Evolutionary conservation across 2,888 invertebrate genomes (phyloP).

Genomic region (Clunio marinus): DNA sequence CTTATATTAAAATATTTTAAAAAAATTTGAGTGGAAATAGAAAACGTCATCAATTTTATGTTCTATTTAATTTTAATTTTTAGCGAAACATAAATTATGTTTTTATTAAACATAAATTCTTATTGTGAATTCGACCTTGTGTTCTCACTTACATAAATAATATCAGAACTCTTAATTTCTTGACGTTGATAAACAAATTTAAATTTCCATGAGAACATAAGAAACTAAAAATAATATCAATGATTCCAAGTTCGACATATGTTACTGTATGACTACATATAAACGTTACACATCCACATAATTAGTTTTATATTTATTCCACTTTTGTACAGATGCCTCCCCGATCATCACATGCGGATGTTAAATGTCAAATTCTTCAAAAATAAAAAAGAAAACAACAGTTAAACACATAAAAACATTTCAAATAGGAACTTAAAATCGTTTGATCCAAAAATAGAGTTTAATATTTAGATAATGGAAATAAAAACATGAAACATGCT

Average conservation of each 20-base stretch:
- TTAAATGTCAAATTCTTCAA: conserved; percentile 35
- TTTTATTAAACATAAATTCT: no score
- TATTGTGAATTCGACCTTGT: no score
- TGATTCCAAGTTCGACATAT: conserved; percentile 30
- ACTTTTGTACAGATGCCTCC: conserved; percentile 11
- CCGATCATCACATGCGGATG: conserved; percentile 21
- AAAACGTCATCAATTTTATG: no score
- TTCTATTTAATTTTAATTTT: no score
- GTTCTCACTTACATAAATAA: no score
- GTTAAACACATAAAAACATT: background rate
- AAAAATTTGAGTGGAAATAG: no score
- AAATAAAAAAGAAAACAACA: conserved; percentile 1
- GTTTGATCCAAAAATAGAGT: conserved; percentile 35
- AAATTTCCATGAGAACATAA: no score
- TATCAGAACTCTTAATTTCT: no score
- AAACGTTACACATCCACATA: conserved; percentile 11
- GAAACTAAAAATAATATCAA: no score
- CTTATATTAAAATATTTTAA: no score
- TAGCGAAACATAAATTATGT: no score
- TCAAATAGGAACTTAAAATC: conserved; percentile 10
- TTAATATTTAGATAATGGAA: background rate
- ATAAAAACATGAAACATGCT: conserved; percentile 24
- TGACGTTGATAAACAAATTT: no score
- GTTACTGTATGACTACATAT: background rate
- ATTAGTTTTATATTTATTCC: conserved; percentile 35